Evolutionary conservation across 2,797 vertebrate species (phyloP), one percentile per base, ranked within the genome.

Genomic region (Catostomus latipinnis): DNA sequence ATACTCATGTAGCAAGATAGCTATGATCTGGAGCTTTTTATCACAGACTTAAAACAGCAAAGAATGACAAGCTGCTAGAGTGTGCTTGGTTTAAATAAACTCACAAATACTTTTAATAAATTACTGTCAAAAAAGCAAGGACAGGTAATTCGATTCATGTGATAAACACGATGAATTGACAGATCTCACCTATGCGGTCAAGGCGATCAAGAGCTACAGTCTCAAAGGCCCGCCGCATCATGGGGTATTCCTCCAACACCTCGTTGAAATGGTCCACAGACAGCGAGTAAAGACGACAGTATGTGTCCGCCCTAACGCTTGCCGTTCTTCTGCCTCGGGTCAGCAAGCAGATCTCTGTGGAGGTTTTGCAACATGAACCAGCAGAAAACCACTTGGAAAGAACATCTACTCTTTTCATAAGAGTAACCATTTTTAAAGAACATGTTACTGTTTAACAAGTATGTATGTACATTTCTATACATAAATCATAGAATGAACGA

Each of bases 211-310:
- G 93, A 0, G 98, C 98, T 85, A 99, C 98, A 0, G 96, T 98
- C 90, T 99, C 98, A 2, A 99, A 99, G 65, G 98, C 98, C 75
- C 96, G 90, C n/a, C 98, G 94, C 98, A 99, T 99, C 98, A 99
- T 98, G 86, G 98, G 97, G 83, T 96, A 99, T 86, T 99, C 98
- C 89, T 99, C 98, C 91, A 99, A 91, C 71, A 98, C 98, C 91
- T 98, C 97, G 0, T 99, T 96, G 91, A 99, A 99, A 92, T 98
- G 95, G 91, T 99, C 97, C 88, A 99, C 98, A 0, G 97, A 97
- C 80, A 99, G 93, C 0, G 97, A 99, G 91, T 99, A 99, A 54
- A 99, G 94, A 5, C 98, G 96, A 82, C 98, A 99, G 93, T 99
- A 99, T 76, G 97, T 99, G 74, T 99, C 97, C 0, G 97, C 96